Evolutionary conservation across 2,888 invertebrate genomes (phyloP).

Genomic region (Phorcus lineatus): DNA sequence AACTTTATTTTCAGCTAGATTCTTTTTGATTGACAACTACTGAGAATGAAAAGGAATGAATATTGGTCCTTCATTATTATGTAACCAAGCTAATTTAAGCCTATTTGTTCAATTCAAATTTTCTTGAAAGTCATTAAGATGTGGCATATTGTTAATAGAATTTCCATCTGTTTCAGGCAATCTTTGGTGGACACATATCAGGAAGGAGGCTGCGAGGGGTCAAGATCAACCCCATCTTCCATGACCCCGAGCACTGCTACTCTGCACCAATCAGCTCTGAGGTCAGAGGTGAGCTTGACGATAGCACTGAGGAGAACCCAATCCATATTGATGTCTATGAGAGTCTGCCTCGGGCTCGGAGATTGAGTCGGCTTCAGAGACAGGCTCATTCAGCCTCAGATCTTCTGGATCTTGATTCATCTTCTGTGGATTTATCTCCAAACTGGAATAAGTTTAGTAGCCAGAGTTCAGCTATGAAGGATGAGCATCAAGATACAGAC

Average conservation of each 20-base stretch:
- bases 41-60: too few species aligned
- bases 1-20: too few species aligned
- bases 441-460: too few species aligned
- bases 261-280: not conserved
- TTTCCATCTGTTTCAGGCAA: conserved; percentile 51
- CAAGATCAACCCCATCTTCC: conserved; percentile 64
- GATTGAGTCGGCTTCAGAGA: not conserved
- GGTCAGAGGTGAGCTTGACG: not conserved
- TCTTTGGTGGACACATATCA: conserved; percentile 59
- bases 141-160: too few species aligned
- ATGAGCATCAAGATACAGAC: not conserved
- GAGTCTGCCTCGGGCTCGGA: conserved; percentile 36
- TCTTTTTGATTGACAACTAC: too few species aligned
- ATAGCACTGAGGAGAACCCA: not conserved
- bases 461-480: not conserved
- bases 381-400: not conserved
- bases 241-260: conserved; percentile 35
- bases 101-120: too few species aligned
- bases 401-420: not conserved
- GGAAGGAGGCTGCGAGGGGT: conserved; percentile 51
- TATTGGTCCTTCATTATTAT: too few species aligned
- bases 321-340: conserved; percentile 47
- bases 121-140: too few species aligned
- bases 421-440: too few species aligned
- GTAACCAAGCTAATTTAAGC: too few species aligned